Conservation (phyloP, 1,140 invertebrate genomes). For the Drosophila hydei region DNA sequence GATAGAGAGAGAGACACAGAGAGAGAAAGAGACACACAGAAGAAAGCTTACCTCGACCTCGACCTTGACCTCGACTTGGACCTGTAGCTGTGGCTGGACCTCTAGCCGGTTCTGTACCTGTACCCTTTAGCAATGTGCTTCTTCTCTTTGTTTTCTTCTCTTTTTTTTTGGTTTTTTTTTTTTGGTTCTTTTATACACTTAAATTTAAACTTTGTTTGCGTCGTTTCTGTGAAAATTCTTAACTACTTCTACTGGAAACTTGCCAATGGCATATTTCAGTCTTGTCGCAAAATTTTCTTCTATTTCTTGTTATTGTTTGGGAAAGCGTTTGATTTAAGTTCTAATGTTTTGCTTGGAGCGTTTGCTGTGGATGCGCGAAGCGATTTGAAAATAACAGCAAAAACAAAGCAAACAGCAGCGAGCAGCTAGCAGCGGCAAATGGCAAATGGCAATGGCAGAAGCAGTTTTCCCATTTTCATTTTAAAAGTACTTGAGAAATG, state of each 20-base stretch:
- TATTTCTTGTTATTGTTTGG: conserved; percentile 2
- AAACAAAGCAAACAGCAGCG: conserved; percentile 47
- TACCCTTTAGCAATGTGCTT: conserved; percentile 13
- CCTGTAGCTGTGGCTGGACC: conserved; percentile 39
- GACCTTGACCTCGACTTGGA: conserved; percentile 13
- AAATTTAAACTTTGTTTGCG: conserved; percentile 5
- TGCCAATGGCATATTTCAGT: conserved; percentile 13
- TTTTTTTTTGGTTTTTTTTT: neutral
- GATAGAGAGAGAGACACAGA: conserved; percentile 5
- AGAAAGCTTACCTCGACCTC: conserved; percentile 23
- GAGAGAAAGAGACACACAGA: conserved; percentile 8
- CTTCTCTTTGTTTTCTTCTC: conserved; percentile 13
- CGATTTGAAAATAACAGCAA: conserved; percentile 25
- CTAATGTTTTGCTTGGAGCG: conserved; percentile 35
- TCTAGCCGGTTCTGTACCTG: conserved; percentile 17
- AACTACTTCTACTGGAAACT: conserved; percentile 20
- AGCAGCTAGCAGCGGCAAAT: conserved; percentile 27
- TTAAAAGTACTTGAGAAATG: conserved; percentile 41
- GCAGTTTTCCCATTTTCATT: conserved; percentile 40
- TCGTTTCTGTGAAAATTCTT: conserved; percentile 10
- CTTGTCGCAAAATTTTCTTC: neutral
- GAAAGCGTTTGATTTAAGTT: conserved; percentile 24
- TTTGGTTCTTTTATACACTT: conserved; percentile 1
- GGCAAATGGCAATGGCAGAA: conserved; percentile 28
- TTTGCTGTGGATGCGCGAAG: conserved; percentile 19